Conservation (phyloP, 2,797 vertebrate genomes). For the Brachyrhaphis roseni region DNA sequence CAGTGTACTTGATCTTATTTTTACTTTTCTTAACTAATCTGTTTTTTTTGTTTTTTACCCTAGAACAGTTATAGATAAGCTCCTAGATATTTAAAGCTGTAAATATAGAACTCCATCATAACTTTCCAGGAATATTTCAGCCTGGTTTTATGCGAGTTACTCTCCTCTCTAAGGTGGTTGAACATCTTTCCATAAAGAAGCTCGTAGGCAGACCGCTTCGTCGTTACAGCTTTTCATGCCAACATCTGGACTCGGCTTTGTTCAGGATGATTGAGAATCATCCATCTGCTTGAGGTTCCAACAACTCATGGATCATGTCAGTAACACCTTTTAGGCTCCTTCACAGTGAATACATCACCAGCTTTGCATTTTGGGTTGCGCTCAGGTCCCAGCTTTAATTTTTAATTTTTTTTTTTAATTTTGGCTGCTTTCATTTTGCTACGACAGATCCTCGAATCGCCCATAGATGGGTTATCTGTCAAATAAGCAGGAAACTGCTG, state of each 20-base stretch:
- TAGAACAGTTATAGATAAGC: background rate
- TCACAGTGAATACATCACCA: background rate
- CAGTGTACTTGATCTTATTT: background rate
- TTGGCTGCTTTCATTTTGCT: background rate
- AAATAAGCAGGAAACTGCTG: background rate
- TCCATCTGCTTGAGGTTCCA: background rate
- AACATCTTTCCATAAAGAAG: background rate
- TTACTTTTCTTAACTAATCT: background rate
- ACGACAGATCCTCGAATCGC: background rate
- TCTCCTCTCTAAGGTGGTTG: background rate
- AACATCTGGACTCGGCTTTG: background rate
- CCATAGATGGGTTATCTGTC: background rate
- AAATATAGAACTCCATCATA: background rate
- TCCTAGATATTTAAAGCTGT: background rate
- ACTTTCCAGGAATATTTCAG: background rate
- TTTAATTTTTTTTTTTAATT: too few relatives aligned
- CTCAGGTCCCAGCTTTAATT: background rate
- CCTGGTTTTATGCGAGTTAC: background rate
- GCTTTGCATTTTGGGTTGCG: background rate
- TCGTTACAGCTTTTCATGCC: background rate
- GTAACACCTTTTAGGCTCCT: background rate
- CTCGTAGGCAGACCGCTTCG: background rate
- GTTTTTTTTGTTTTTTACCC: background rate
- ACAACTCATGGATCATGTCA: background rate
- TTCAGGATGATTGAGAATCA: background rate